Base-by-base conservation (phyloP, 2,888 invertebrate genomes). In the Lycocerus yunnanus region DNA sequence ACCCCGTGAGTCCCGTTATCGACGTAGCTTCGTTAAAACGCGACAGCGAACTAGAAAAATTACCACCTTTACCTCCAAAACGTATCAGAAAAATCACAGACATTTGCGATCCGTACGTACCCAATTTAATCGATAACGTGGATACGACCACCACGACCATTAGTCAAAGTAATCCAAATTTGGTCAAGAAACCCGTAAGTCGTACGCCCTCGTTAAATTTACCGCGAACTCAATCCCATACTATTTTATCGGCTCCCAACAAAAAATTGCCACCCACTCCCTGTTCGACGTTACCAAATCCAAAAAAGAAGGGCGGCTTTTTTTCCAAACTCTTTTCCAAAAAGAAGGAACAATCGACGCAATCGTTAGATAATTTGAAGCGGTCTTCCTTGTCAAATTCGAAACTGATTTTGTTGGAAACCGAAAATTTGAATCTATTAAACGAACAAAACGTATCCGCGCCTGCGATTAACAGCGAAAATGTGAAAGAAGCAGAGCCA, bases 31-130 rank as follows among this genome's bases (percentile, higher is more conserved):
- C 68, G 65, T 69, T 69, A 69, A 79, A 82, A 77, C 82, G 84
- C 2, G 90, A 90, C 67, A 89, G 90, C 74, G 88, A 88, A 72
- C 71, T 76, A 8, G 92, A 92, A 78, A 90, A 91, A 79, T 88
- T 93, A 61, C 95, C 95, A 1, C 95, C 95, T 0, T 82, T 95
- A 72, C 95, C 95, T 0, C 96, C 96, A 0, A 96, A 95, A 84
- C 91, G 95, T 67, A 88, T 91, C 2, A 91, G 92, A 69, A 92
- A 92, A 78, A 81, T 85, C 15, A 87, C 87, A 3, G 86, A 84
- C 67, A 86, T 87, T 16, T 84, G 85, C 1, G 85, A 80, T 63
- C 81, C 79, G 1, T 75, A 77, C 66, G 43, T 74, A 14, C 74
- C 77, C 6, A 63, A 59, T 4, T 18, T 58, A 15, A 24, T 20